Evolutionary conservation across 1,140 invertebrate species (phyloP), one percentile per base, ranked within the genome.

Genomic region (Zaprionus davidi): DNA sequence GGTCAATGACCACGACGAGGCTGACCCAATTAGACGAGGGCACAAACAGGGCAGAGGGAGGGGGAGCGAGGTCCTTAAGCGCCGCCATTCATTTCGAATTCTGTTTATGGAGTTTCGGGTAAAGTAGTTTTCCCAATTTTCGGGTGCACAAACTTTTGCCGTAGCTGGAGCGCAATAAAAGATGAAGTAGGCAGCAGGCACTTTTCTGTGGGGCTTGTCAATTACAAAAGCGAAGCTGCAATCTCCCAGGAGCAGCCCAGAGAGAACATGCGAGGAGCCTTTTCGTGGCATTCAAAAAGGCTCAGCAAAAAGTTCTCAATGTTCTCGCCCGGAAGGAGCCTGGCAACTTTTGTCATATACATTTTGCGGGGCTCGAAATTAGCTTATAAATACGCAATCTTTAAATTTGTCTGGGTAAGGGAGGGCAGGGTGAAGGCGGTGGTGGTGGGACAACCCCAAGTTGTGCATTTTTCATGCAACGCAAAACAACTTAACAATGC

Each of bases 321-420:
- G 53, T 38, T 57, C 71, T 67, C 31, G 9, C 55, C 46, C 17
- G 38, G 24, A 57, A 46, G 64, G 41, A 22, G 55, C 11, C 22
- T 5, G 58, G 56, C 60, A 76, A 77, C 64, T 77, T 77, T 77
- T 77, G 57, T 72, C 49, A 68, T 72, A 76, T 72, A 76, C 36
- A 76, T 65, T 76, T 64, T 53, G 34, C 46, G 11, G 11, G 9
- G 72, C 85, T 72, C 74, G 58, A 79, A 88, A 90, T 87, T 87
- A 79, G 85, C 81, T 87, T 87, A 88, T 87, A 87, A 87, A 87
- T 90, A 84, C 84, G 85, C 78, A 88, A 86, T 86, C 76, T 71
- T 53, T 24, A 53, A 56, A 75, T 56, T 28, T 56, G 51, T 28
- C 13, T 44, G 22, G 38, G 56, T 12, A 12, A 58, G 31, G 31